A percentile compares a stretch with the other conserved stretches of the same genome.
These are phyloP conservation scores for Epinephelus moara DNA, from an alignment of 2,113 vertebrate genomes.

Conservation along the genomic window DNA sequence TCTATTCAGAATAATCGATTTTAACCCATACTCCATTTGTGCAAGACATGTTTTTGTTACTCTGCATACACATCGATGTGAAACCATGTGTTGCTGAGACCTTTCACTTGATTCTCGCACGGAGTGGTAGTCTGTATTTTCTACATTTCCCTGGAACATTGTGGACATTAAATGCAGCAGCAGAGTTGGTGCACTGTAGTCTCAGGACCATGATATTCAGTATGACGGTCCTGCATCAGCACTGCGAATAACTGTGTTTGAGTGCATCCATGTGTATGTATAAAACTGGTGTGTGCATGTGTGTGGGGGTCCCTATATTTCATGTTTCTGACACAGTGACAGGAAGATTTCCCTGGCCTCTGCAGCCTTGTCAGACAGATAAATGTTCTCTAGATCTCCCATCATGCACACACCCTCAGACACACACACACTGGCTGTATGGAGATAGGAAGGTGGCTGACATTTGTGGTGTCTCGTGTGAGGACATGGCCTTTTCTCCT, in stretches of 20 bases:
- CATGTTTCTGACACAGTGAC: conserved; percentile 45
- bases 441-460: conserved; percentile 85
- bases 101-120: background rate
- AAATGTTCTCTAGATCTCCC: conserved; percentile 56
- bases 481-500: conserved; percentile 91
- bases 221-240: background rate
- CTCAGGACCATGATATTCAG: background rate
- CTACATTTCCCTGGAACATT: background rate
- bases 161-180: background rate
- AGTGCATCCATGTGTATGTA: background rate
- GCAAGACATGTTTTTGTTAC: background rate
- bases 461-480: conserved; percentile 88
- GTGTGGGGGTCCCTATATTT: background rate
- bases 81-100: conserved; percentile 4
- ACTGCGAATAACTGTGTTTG: background rate
- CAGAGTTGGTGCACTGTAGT: background rate
- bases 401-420: conserved; percentile 1
- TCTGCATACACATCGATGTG: background rate
- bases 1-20: conserved; percentile 14
- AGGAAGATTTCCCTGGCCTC: conserved; percentile 44
- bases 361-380: conserved; percentile 54
- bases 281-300: background rate
- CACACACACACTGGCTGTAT: conserved; percentile 32
- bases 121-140: background rate
- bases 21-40: background rate